Base-by-base conservation (phyloP, 2,888 invertebrate genomes). In the Gymnocheta viridis region DNA sequence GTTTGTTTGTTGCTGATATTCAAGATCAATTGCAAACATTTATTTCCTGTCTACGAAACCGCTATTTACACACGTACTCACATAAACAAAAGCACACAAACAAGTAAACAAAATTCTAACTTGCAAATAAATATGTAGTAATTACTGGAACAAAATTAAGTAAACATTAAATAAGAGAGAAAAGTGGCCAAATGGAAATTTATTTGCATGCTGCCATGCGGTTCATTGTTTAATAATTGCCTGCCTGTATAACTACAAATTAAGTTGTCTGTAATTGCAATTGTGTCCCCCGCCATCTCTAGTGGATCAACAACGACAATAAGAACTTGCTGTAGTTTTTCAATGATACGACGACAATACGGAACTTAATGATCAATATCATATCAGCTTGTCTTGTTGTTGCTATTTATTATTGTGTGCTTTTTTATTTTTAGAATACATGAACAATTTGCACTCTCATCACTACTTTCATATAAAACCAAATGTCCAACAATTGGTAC, bases 31-130 rank as follows among this genome's bases (percentile, higher is more conserved):
- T 81, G 77, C 58, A 81, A 62, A 62, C 60, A 81, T 64, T 81
- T 84, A 84, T 58, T 84, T 84, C 84, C 84, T 84, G 84, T 73
- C 84, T 84, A 84, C 62, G 41, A 49, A 81, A 69, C 77, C 54
- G 58, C 24, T 73, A 60, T 60, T 47, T 19, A 4, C n/a, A 49
- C 6, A 44, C n/a, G 17, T 27, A 47, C 24, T 19, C 24, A 38
- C n/a, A 27, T n/a, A 19, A 0, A 9, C 32, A 6, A 38, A 17
- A 17, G 1, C 22, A 38, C n/a, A 19, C 35, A 12, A 9, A 1
- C 22, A 44, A 44, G 9, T 35, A 44, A 54, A 19, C 14, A 14
- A 58, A 49, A 44, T 79, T 62, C 51, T 64, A 44, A 79, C 47
- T 27, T n/a, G 29, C 27, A 66, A 77, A 67, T 81, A 72, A 70